Conservation (phyloP, 2,113 vertebrate species). For the Tyrannus savana region DNA sequence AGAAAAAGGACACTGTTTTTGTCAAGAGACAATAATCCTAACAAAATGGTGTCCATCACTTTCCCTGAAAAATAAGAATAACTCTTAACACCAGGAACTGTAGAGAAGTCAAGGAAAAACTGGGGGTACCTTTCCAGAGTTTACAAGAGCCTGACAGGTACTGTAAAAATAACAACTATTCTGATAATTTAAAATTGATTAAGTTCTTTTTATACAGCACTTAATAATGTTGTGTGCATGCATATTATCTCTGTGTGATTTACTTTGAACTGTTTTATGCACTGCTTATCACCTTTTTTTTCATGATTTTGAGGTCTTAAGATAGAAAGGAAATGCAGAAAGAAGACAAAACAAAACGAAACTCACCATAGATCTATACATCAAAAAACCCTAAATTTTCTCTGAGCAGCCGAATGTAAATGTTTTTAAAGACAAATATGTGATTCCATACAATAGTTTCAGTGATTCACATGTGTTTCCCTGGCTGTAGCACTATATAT, state of each 20-base stretch:
- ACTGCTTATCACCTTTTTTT: not conserved
- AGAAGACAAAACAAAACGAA: not conserved
- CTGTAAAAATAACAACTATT: not conserved
- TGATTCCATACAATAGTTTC: not conserved
- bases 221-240: not conserved
- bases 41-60: not conserved
- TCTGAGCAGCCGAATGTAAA: not conserved
- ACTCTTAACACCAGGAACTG: not conserved
- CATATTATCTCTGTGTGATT: not conserved
- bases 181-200: not conserved
- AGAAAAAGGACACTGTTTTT: not conserved
- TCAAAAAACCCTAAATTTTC: not conserved
- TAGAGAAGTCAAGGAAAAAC: not conserved
- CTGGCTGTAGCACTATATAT: rapidly evolving
- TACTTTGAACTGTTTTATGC: not conserved
- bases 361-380: not conserved
- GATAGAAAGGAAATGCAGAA: not conserved
- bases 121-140: not conserved
- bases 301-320: not conserved
- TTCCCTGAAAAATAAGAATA: not conserved
- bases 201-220: not conserved
- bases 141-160: not conserved
- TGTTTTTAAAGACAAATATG: not conserved
- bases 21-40: not conserved
- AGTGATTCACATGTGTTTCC: not conserved